These are phyloP conservation scores for Maniola hyperantus DNA, from an alignment of 2,888 invertebrate species.

Conservation along the genomic window DNA sequence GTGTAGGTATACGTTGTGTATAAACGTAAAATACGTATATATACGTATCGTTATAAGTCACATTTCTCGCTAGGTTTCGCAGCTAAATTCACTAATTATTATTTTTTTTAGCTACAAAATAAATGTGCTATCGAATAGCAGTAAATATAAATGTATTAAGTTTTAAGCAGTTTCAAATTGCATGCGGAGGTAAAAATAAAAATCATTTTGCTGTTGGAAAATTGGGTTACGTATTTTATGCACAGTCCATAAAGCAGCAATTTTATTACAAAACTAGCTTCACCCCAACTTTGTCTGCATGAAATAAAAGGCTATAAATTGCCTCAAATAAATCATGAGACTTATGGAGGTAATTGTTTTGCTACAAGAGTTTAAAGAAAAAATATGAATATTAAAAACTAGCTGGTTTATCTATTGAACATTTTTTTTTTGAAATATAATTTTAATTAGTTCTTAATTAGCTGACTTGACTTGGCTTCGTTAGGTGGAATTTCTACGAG, in stretches of 20 bases:
- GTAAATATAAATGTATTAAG: not conserved
- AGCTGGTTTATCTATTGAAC: not conserved
- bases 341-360: not conserved
- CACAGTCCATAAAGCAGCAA: constrained; percentile 30
- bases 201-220: constrained; percentile 16
- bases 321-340: not conserved
- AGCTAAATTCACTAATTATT: not conserved
- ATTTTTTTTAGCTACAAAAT: not conserved
- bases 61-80: too few species aligned
- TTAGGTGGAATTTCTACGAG: not conserved
- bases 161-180: constrained; percentile 6
- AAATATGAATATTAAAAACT: not conserved
- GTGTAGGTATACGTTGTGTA: too few species aligned
- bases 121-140: not conserved
- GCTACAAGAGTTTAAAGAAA: not conserved
- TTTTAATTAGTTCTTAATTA: not conserved
- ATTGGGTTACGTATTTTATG: constrained; percentile 25
- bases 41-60: too few species aligned
- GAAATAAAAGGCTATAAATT: constrained; percentile 15
- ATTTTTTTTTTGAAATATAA: not conserved
- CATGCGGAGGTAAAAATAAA: constrained; percentile 14
- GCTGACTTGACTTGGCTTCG: too few species aligned
- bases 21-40: too few species aligned
- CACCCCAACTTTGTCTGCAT: constrained; percentile 18
- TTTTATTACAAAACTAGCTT: constrained; percentile 25